Conservation (phyloP, 2,797 vertebrate genomes). For the Aeoliscus strigatus region DNA sequence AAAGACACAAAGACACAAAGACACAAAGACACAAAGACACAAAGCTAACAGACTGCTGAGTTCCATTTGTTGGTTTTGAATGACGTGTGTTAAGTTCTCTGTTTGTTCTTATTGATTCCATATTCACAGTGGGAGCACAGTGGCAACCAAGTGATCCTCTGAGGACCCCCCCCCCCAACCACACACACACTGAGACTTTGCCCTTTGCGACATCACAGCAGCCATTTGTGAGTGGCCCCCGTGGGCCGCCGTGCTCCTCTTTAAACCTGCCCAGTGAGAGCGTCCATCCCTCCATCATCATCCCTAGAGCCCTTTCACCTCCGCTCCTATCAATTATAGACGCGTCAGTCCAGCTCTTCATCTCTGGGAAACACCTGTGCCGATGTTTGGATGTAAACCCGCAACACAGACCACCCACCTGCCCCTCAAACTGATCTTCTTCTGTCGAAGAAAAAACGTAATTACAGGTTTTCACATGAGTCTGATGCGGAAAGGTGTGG, state of each 20-base stretch:
- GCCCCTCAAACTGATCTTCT: not conserved
- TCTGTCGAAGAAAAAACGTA: no score
- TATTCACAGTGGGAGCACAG: no score
- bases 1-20: no score
- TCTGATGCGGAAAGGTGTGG: no score
- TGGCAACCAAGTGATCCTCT: slow-evolving; percentile 16
- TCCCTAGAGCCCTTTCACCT: slow-evolving; percentile 15
- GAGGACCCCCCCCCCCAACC: slow-evolving; percentile 8
- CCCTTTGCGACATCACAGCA: slow-evolving; percentile 59
- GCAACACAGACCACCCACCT: slow-evolving; percentile 1
- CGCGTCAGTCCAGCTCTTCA: slow-evolving; percentile 15
- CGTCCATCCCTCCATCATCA: slow-evolving; percentile 23
- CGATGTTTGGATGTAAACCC: not conserved
- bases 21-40: no score
- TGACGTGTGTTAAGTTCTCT: no score
- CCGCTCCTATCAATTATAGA: not conserved
- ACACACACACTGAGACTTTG: slow-evolving; percentile 37
- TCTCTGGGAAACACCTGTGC: slow-evolving; percentile 10
- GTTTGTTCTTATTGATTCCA: no score
- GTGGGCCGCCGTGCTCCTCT: slow-evolving; percentile 7
- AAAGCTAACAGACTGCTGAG: no score
- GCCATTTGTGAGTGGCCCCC: slow-evolving; percentile 38
- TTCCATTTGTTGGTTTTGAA: no score
- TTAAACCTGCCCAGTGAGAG: slow-evolving; percentile 33
- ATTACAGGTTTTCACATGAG: no score